Conservation (phyloP, 2,888 invertebrate species). For the Cephonodes hylas region DNA sequence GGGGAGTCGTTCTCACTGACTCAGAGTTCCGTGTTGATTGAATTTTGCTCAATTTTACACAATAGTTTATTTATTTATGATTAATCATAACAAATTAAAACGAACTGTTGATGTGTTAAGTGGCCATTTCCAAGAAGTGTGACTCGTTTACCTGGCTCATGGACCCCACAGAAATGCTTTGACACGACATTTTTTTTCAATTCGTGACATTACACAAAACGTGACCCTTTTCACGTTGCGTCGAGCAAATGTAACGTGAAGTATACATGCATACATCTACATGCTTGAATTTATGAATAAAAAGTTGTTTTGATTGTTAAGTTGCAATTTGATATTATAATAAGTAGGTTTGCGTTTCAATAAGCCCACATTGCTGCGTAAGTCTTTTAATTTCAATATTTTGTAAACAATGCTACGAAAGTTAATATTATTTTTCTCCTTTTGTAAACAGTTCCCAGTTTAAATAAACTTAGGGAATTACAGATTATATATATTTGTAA, state of each 20-base stretch:
- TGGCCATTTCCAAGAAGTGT: neutral
- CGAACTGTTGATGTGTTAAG: neutral
- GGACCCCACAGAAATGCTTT: neutral
- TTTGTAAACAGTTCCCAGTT: too few relatives aligned
- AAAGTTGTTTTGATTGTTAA: neutral
- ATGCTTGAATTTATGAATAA: neutral
- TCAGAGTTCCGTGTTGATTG: constrained; percentile 9
- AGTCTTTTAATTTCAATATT: too few relatives aligned
- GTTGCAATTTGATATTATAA: neutral
- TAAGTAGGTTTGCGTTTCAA: neutral
- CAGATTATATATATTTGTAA: too few relatives aligned
- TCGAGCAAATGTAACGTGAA: neutral
- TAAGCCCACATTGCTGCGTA: neutral
- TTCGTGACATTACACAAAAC: neutral
- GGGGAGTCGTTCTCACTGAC: neutral
- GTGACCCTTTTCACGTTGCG: neutral
- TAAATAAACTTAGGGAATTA: too few relatives aligned
- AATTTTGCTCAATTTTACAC: constrained; percentile 19
- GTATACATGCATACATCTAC: neutral
- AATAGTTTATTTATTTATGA: constrained; percentile 16
- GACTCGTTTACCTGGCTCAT: neutral
- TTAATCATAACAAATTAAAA: constrained; percentile 17
- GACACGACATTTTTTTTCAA: neutral
- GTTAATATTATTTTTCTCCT: too few relatives aligned
- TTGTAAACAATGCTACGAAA: too few relatives aligned